A percentile compares a stretch with the other conserved stretches of the same genome.
These are phyloP conservation scores for Calypte anna DNA, from an alignment of 2,113 vertebrate species.

Conservation along the genomic window DNA sequence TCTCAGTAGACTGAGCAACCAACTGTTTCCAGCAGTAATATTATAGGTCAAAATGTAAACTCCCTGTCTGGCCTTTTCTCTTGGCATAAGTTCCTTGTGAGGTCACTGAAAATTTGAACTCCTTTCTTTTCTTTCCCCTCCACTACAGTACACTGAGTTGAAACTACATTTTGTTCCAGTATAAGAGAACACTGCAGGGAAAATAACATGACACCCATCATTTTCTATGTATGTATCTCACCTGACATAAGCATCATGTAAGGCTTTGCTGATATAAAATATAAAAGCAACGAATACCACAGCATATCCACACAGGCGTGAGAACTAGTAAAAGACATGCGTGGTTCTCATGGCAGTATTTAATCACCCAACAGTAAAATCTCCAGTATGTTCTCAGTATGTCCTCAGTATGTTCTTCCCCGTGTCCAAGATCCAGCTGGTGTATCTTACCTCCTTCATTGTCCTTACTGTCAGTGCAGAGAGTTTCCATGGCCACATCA, in stretches of 20 bases:
- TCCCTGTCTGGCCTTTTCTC: neutral
- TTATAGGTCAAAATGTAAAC: neutral
- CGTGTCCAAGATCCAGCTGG: neutral
- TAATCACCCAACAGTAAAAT: neutral
- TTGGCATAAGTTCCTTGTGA: neutral
- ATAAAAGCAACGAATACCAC: neutral
- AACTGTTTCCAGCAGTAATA: neutral
- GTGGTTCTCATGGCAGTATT: neutral
- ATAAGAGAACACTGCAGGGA: neutral
- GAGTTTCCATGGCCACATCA: slow-evolving; percentile 96
- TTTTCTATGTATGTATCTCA: slow-evolving; percentile 20
- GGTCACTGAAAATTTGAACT: neutral
- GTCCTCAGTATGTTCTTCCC: neutral
- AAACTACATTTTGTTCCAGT: neutral
- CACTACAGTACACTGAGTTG: neutral
- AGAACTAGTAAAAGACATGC: neutral
- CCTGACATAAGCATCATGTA: neutral
- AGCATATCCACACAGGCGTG: neutral
- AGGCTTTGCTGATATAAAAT: neutral
- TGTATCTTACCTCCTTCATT: slow-evolving; percentile 93
- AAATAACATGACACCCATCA: neutral
- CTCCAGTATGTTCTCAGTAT: neutral
- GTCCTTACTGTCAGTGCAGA: slow-evolving; percentile 96
- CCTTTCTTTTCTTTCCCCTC: neutral
- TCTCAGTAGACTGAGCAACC: neutral